Percentiles rank a stretch among this genome's conserved stretches.
Evolutionary conservation across 2,888 invertebrate genomes (phyloP).

Genomic region (Drosophila robusta): DNA sequence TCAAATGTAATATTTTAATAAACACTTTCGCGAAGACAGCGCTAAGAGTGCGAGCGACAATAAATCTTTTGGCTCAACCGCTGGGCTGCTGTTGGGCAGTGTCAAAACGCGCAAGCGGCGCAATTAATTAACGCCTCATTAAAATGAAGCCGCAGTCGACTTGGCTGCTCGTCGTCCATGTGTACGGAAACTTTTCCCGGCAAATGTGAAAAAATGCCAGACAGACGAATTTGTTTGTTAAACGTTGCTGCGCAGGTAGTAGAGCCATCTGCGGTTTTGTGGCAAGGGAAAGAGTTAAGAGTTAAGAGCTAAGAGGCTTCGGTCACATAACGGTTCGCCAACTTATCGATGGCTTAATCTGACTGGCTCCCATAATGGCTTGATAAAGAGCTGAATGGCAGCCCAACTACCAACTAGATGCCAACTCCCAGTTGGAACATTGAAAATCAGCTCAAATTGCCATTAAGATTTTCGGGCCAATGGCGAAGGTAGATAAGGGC

Average conservation of each 20-base stretch:
- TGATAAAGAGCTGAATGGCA: constrained; percentile 71
- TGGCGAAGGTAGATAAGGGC: constrained; percentile 64
- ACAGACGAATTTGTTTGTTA: constrained; percentile 52
- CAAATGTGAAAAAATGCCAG: constrained; percentile 63
- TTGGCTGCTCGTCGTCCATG: constrained; percentile 15
- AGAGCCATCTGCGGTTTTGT: constrained; percentile 9
- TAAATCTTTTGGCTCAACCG: constrained; percentile 67
- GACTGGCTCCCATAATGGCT: constrained; percentile 71
- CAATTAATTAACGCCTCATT: constrained; percentile 84
- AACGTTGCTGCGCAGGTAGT: constrained; percentile 38
- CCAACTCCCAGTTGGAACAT: constrained; percentile 85
- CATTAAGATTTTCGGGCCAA: constrained; percentile 82
- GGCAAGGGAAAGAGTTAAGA: background rate
- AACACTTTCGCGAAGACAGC: constrained; percentile 75
- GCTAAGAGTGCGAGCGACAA: constrained; percentile 49
- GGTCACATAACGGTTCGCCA: constrained; percentile 46
- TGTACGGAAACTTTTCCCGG: constrained; percentile 31
- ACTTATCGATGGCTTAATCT: constrained; percentile 77
- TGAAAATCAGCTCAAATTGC: constrained; percentile 85
- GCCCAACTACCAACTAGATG: constrained; percentile 9
- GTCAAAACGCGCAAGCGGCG: constrained; percentile 78
- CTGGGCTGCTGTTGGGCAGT: constrained; percentile 44
- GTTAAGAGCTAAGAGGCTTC: constrained; percentile 1
- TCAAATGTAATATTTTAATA: constrained; percentile 84
- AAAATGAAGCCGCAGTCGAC: constrained; percentile 64